phyloP scores from a whole-genome alignment of 2,888 invertebrate genomes.

The Petrolisthes manimaculis region DNA sequence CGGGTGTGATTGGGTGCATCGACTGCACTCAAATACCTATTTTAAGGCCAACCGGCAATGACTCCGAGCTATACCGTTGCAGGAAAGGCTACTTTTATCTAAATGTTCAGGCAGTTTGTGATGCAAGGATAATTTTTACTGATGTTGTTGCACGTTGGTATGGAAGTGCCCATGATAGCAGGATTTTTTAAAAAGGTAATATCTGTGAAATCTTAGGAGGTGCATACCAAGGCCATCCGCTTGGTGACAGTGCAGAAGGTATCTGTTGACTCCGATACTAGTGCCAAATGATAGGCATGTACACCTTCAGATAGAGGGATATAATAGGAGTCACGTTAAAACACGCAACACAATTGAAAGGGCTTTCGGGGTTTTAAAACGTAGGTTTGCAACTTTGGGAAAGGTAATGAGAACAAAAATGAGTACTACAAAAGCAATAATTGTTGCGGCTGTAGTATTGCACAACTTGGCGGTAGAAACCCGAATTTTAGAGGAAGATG shows the following conservation, averaged over 20 bases:
- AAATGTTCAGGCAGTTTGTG: slow-evolving; percentile 26
- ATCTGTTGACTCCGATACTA: slow-evolving; percentile 17
- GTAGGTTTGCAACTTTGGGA: background rate
- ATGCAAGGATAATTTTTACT: background rate
- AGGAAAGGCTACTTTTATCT: slow-evolving; percentile 30
- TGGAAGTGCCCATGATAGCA: slow-evolving; percentile 34
- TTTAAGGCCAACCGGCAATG: background rate
- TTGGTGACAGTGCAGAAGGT: slow-evolving; percentile 12
- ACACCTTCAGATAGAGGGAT: too few relatives aligned
- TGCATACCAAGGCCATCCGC: background rate
- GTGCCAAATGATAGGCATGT: background rate
- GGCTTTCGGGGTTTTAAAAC: slow-evolving; percentile 1
- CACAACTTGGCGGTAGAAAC: background rate
- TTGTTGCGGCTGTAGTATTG: background rate
- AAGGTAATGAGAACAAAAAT: background rate
- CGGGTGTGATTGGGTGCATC: slow-evolving; percentile 28
- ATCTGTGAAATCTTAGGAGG: background rate
- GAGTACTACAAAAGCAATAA: background rate
- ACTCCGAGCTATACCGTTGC: slow-evolving; percentile 13
- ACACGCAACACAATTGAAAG: slow-evolving; percentile 18
- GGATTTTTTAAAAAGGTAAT: slow-evolving; percentile 30
- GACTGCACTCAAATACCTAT: slow-evolving; percentile 31
- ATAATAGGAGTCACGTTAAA: background rate
- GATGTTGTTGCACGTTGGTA: slow-evolving; percentile 28
- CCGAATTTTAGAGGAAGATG: too few relatives aligned